These are phyloP conservation scores for Drosophila tanythrix DNA, from an alignment of 2,888 invertebrate species.

Conservation along the genomic window DNA sequence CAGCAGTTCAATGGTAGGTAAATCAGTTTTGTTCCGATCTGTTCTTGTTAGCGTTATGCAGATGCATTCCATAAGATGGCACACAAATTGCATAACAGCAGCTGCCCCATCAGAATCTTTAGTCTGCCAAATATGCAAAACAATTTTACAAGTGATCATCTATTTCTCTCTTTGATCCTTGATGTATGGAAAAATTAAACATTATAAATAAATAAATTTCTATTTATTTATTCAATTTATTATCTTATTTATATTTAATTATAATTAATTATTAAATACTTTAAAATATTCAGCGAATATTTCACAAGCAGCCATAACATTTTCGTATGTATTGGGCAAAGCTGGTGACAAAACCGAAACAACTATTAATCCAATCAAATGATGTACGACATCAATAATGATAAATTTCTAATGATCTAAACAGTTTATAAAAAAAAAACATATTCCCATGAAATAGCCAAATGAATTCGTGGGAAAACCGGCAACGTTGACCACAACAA, in stretches of 20 bases:
- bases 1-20: slow-evolving; percentile 56
- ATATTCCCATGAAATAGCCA: slow-evolving; percentile 25
- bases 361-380: neutral
- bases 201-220: neutral
- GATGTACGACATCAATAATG: slow-evolving; percentile 1
- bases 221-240: too few relatives aligned
- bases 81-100: slow-evolving; percentile 57
- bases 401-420: neutral
- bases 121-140: slow-evolving; percentile 1
- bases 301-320: neutral
- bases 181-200: neutral
- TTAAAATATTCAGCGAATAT: neutral
- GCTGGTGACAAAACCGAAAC: neutral
- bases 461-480: slow-evolving; percentile 56
- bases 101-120: slow-evolving; percentile 27
- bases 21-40: slow-evolving; percentile 52
- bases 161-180: neutral
- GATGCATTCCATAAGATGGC: slow-evolving; percentile 49
- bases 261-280: neutral
- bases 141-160: slow-evolving; percentile 23
- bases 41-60: slow-evolving; percentile 45
- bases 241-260: neutral
- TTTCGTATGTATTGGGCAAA: neutral
- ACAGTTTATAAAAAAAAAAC: slow-evolving; percentile 1
- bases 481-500: slow-evolving; percentile 5